Percentiles rank a stretch among this genome's conserved stretches.
Evolutionary conservation across 2,113 vertebrate species (phyloP).

Genomic region (Mystacornis crossleyi): DNA sequence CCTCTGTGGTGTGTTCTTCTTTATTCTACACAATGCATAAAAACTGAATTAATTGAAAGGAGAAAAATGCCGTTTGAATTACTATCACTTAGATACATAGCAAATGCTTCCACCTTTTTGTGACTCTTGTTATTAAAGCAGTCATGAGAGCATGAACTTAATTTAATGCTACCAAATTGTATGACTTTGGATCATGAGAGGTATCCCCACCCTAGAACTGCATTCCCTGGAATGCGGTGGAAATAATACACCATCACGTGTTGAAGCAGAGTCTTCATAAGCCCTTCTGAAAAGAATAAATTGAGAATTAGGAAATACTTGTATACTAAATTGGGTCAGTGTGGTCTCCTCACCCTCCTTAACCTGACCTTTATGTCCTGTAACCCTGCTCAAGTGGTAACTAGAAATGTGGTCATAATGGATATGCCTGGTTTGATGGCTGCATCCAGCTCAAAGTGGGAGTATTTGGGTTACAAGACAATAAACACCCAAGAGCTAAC

Average conservation of each 20-base stretch:
- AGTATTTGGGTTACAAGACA: background rate
- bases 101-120: background rate
- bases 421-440: background rate
- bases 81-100: background rate
- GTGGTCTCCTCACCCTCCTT: background rate
- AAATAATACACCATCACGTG: background rate
- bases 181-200: background rate
- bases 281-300: background rate
- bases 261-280: background rate
- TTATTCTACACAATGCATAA: background rate
- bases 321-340: background rate
- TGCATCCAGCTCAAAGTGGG: background rate
- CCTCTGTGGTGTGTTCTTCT: background rate
- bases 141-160: background rate
- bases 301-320: background rate
- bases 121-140: background rate
- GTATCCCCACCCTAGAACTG: accelerated
- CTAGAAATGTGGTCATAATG: background rate
- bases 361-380: accelerated
- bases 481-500: background rate
- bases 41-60: background rate
- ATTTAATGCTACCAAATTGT: background rate
- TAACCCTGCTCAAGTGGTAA: background rate
- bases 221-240: background rate
- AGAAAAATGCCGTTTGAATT: background rate